Conservation (phyloP, 2,888 invertebrate genomes). For the Ectemnius continuus region DNA sequence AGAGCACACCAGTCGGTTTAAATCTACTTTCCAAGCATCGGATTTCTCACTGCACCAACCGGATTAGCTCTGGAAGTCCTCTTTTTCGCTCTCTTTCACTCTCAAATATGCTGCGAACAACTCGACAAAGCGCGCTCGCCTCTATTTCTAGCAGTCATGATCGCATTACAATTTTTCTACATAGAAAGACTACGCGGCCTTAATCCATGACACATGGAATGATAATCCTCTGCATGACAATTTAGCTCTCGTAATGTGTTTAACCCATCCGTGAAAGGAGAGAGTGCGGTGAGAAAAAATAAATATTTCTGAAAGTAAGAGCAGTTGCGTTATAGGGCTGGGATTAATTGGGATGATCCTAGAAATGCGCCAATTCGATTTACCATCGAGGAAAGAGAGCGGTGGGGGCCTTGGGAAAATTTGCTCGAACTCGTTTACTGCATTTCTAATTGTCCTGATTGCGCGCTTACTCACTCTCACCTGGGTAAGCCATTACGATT, state of each 20-base stretch:
- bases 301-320: neutral
- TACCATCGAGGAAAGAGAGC: neutral
- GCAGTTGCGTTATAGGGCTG: neutral
- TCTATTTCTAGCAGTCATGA: constrained; percentile 12
- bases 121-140: constrained; percentile 45
- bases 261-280: neutral
- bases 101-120: neutral
- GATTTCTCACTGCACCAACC: neutral
- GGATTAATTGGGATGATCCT: neutral
- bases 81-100: no score
- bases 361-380: neutral
- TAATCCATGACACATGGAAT: no score
- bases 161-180: neutral
- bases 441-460: no score
- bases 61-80: neutral
- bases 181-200: no score
- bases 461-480: no score
- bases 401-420: neutral
- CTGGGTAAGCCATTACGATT: no score
- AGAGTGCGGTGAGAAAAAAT: neutral
- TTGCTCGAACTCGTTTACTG: no score
- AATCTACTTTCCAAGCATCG: no score
- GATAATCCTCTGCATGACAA: neutral
- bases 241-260: neutral
- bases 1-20: no score